Evolutionary conservation across 1,140 invertebrate species (phyloP), one percentile per base, ranked within the genome.

Genomic region (Macrobrachium rosenbergii): DNA sequence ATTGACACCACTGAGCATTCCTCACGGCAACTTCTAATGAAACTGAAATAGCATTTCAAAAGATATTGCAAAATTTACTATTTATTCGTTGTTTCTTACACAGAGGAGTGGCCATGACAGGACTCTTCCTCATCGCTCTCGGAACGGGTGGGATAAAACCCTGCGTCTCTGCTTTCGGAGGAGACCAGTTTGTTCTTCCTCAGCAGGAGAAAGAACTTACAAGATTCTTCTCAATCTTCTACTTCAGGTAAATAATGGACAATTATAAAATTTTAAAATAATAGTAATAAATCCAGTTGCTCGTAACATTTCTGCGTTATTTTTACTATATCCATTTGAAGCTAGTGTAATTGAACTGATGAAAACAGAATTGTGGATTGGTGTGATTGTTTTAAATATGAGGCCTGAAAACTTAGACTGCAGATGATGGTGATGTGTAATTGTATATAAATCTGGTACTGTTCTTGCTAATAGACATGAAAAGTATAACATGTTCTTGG

Each of bases 81-180:
- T 52, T 77, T 89, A 81, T 82, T 37, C 37, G 21, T 28, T 37
- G n/a, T 23, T 69, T 45, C 87, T 82, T 90, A 82, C 93, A 45
- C 93, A 96, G 95, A 89, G 93, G 92, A 86, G 94, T 96, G 59
- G 95, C 96, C 3, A 93, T 97, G 11, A 12, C 96, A n/a, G 97
- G 97, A 0, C 92, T 98, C 83, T 90, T 95, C 0, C 92, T 98
- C 19, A 97, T 99, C 89, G 97, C 97, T 5, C 82, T 98, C 17
- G 97, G 98, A 0, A 98, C 97, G 0, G 99, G 98, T 12, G 97
- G 98, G 5, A 99, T 99, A 90, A 99, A 99, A 91, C 98, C 99
- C 0, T 99, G 98, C 91, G 98, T 99, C 0, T 95, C 97, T 0
- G 96, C 98, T 0, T 99, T 99, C 92, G 99, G 99, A 23, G 99